These are phyloP conservation scores for Nephila pilipes DNA, from an alignment of 1,140 invertebrate species.

Conservation along the genomic window DNA sequence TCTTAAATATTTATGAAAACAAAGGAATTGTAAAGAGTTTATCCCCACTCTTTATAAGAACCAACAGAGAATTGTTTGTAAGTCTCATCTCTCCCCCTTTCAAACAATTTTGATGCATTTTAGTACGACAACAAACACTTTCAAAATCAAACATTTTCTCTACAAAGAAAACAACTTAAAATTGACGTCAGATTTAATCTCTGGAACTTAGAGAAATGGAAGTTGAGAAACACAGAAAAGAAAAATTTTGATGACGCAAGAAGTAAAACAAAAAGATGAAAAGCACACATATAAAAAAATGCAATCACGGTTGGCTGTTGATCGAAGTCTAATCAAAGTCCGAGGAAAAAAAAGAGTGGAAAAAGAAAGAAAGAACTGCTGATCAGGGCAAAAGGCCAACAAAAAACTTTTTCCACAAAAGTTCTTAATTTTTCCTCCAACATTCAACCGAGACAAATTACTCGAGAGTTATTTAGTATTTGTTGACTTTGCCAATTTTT, in stretches of 20 bases:
- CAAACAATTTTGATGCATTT: too few species aligned
- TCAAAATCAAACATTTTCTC: not conserved
- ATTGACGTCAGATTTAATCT: not conserved
- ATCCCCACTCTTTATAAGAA: too few species aligned
- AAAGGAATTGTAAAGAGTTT: too few species aligned
- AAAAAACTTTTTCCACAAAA: constrained; percentile 42
- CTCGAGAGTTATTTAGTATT: constrained; percentile 25
- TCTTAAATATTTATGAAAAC: too few species aligned
- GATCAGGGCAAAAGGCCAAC: constrained; percentile 42
- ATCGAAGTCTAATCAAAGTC: constrained; percentile 38
- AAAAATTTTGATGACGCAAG: constrained; percentile 29
- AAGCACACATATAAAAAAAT: not conserved
- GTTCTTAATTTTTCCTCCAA: constrained; percentile 4
- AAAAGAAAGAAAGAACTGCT: not conserved
- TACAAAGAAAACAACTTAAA: constrained; percentile 18
- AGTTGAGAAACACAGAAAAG: not conserved
- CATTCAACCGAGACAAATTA: constrained; percentile 10
- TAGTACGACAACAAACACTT: not conserved
- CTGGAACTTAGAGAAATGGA: constrained; percentile 4
- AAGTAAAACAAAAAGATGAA: constrained; percentile 19
- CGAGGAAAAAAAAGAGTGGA: not conserved
- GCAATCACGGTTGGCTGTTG: constrained; percentile 49
- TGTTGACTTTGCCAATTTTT: constrained; percentile 12
- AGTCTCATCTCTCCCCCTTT: too few species aligned
- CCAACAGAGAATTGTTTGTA: too few species aligned